Base-by-base conservation (phyloP, 2,888 invertebrate species). In the Calliphora vomitoria region DNA sequence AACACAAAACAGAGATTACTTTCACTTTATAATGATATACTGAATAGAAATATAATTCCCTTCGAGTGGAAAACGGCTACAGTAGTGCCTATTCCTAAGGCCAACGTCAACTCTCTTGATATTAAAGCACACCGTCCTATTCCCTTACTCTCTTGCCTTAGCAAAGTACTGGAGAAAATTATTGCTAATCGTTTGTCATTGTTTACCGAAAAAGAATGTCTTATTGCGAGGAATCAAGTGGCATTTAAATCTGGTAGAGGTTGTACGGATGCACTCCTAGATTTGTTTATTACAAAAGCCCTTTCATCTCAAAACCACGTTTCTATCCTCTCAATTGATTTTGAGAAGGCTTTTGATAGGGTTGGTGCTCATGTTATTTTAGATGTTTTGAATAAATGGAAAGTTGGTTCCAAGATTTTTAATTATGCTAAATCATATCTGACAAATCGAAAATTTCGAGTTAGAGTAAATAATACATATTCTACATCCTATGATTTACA, bases 311-410 rank as follows among this genome's bases (percentile, higher is more conserved):
- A 10, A 8, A 80, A 80, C 20, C 79, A 84, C n/a, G 58, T 44
- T 11, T 79, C 84, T 4, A 58, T 84, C 31, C 66, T 84, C 0
- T 72, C 72, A 6, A 64, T 79, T 41, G 79, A 78, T n/a, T 86
- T 88, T 58, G 72, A 82, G 13, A 89, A 83, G 38, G 82, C 83
- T 13, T 86, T 88, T 35, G 86, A 89, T 13, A 82, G 83, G 69
- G 71, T 88, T 8, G 83, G 82, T 10, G 47, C 87, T 13, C 86
- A 85, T 64, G n/a, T 75, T 8, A 76, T 71, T 50, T 64, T 85
- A 4, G 38, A 80, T n/a, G 41, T 31, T 10, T n/a, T 79, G 13
- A 18, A 31, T 13, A 53, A 68, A 55, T 76, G 74, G 60, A 79
- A 75, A 13, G 55, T 78, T 10, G 78, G 72, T 8, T n/a, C n/a